These are phyloP conservation scores for Drosophila azteca DNA, from an alignment of 1,140 invertebrate species.

Conservation along the genomic window DNA sequence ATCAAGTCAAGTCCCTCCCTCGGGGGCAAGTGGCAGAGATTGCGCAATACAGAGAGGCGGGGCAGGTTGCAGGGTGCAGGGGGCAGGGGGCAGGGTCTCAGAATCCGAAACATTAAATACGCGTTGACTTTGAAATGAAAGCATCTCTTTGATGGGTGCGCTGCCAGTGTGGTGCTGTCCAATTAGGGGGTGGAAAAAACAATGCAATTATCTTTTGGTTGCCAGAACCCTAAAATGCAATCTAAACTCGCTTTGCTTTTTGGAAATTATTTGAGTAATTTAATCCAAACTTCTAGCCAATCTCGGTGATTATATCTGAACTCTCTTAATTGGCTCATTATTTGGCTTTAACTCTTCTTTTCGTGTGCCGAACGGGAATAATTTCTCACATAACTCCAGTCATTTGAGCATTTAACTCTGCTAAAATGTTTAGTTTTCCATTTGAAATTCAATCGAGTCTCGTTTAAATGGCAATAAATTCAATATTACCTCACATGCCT, in stretches of 20 bases:
- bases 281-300: background rate
- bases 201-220: conserved; percentile 22
- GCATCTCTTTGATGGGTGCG: conserved; percentile 35
- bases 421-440: no score
- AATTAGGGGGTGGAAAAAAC: conserved; percentile 45
- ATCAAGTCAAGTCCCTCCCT: conserved; percentile 56
- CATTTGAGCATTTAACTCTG: no score
- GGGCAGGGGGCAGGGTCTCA: conserved; percentile 17
- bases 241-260: conserved; percentile 13
- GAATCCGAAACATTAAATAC: conserved; percentile 38
- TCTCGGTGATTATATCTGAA: background rate
- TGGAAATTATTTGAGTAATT: conserved; percentile 9
- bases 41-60: conserved; percentile 18
- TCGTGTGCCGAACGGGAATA: no score
- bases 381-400: no score
- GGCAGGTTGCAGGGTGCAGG: no score
- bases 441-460: no score
- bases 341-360: no score
- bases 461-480: no score
- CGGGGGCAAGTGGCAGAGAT: conserved; percentile 41
- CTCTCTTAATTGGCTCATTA: conserved; percentile 4
- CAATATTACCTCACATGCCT: no score
- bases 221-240: conserved; percentile 27
- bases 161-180: conserved; percentile 5
- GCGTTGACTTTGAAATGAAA: conserved; percentile 47